Percentiles rank a stretch among this genome's conserved stretches.
phyloP scores from a whole-genome alignment of 2,888 invertebrate species.

The Drosophila barbarae region DNA sequence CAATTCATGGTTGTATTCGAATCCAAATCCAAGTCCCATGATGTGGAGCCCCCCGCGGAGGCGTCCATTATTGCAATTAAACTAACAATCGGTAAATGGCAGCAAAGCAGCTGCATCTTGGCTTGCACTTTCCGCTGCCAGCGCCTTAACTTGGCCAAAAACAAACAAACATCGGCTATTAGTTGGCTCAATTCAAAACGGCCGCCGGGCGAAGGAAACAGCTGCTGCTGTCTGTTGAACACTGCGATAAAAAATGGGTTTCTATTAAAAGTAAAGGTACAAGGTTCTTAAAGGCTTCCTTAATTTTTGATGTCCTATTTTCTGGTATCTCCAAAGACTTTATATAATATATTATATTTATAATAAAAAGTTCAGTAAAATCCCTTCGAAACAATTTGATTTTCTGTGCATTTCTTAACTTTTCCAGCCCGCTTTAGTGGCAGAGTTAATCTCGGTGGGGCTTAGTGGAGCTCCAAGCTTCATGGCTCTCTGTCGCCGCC shows the following conservation, averaged over 20 bases:
- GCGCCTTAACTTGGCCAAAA: constrained; percentile 44
- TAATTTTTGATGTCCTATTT: neutral
- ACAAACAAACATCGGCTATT: constrained; percentile 65
- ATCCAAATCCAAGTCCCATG: constrained; percentile 15
- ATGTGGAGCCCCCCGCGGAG: constrained; percentile 30
- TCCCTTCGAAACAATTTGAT: neutral
- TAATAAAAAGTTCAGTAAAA: neutral
- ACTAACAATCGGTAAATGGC: constrained; percentile 60
- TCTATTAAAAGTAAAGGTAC: neutral
- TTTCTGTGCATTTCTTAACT: constrained; percentile 11
- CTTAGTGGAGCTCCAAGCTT: constrained; percentile 15
- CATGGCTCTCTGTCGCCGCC: constrained; percentile 19
- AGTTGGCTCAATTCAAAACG: constrained; percentile 55
- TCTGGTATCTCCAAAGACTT: neutral
- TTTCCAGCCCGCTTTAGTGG: constrained; percentile 11
- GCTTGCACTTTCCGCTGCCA: constrained; percentile 57
- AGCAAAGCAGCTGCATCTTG: constrained; percentile 54
- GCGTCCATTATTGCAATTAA: constrained; percentile 46
- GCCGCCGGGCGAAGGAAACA: constrained; percentile 25
- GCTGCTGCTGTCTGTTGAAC: constrained; percentile 22
- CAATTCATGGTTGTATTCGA: constrained; percentile 9
- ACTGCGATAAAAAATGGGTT: neutral
- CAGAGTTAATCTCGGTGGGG: constrained; percentile 27
- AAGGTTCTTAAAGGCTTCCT: neutral
- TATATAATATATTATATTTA: accelerated